Base-by-base conservation (phyloP, 2,797 vertebrate genomes). In the Cossypha niveicapilla region DNA sequence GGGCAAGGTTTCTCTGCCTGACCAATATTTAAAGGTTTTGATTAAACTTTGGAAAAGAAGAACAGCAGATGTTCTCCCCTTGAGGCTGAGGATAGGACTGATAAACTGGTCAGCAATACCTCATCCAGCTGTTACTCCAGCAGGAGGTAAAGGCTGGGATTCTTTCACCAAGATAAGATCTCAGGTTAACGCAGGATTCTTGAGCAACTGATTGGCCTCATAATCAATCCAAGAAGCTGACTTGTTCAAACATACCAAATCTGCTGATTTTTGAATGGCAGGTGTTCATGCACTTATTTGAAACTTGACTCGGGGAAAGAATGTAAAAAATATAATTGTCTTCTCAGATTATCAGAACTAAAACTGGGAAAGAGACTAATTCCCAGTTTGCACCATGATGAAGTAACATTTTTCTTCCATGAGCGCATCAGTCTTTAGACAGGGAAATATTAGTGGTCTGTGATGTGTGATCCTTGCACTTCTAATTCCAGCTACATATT, bases 391-490 rank as follows among this genome's bases (percentile, higher is more conserved):
- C 10, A 14, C 39, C 47, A 9, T 39, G 27, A 23, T 71, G 44
- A 91, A 90, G 44, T 17, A 78, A 48, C 3, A 15, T 90, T 86
- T 84, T 73, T 41, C 32, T 82, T 86, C 41, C 21, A 30, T 25
- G 18, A 76, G 21, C 25, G 13, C 28, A 62, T 39, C 50, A 35
- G 34, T 53, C 27, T 92, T 42, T 30, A 37, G 57, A 24, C 8
- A 66, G 6, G 9, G 21, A 91, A 63, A 85, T 51, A 67, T 18
- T 76, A 74, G 61, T 24, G 21, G 16, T 61, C 67, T 54, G 4
- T 4, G 5, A 15, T 0, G 0, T 35, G n/a, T 2, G 1, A 32
- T 71, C 45, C 25, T 21, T 27, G 47, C 11, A 60, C 16, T 67
- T 73, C 41, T 76, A 27, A 45, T 78, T 89, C 24, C 42, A 77